Evolutionary conservation across 2,797 vertebrate genomes (phyloP).

Genomic region (Hybognathus amarus): DNA sequence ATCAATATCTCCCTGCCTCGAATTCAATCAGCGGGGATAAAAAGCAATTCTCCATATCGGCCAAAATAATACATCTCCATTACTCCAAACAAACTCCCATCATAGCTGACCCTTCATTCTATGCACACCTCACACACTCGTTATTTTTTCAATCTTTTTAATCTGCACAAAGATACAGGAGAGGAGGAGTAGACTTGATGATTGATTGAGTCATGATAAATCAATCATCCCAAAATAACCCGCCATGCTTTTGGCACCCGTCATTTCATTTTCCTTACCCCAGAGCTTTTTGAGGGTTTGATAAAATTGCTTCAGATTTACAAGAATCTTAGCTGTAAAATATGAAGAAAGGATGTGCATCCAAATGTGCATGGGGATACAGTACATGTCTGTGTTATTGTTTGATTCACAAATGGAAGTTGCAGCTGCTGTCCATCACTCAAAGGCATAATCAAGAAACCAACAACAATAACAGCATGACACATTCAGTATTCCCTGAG

Average conservation of each 20-base stretch:
- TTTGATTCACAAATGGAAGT: conserved; percentile 8
- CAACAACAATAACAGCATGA: conserved; percentile 28
- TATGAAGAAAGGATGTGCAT: not conserved
- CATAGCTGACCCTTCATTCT: conserved; percentile 40
- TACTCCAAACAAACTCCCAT: conserved; percentile 49
- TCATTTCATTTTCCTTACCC: conserved; percentile 33
- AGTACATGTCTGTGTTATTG: not conserved
- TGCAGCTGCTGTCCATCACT: conserved; percentile 23
- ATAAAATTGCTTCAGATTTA: conserved; percentile 16
- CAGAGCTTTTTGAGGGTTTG: conserved; percentile 1
- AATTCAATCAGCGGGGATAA: conserved; percentile 63
- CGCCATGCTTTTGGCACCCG: conserved; percentile 38
- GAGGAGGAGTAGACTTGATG: not conserved
- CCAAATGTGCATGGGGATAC: not conserved
- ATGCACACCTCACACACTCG: conserved; percentile 1
- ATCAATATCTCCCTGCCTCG: conserved; percentile 59
- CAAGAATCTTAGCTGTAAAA: conserved; percentile 1
- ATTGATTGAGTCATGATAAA: conserved; percentile 42
- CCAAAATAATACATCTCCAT: conserved; percentile 62
- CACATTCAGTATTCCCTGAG: conserved; percentile 19
- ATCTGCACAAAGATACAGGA: conserved; percentile 7
- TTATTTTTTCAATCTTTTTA: conserved; percentile 14
- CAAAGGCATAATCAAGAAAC: conserved; percentile 20
- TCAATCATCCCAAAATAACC: conserved; percentile 50
- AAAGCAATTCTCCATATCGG: conserved; percentile 60